Conservation (phyloP, 2,113 vertebrate species). For the Hepsetus odoe region DNA sequence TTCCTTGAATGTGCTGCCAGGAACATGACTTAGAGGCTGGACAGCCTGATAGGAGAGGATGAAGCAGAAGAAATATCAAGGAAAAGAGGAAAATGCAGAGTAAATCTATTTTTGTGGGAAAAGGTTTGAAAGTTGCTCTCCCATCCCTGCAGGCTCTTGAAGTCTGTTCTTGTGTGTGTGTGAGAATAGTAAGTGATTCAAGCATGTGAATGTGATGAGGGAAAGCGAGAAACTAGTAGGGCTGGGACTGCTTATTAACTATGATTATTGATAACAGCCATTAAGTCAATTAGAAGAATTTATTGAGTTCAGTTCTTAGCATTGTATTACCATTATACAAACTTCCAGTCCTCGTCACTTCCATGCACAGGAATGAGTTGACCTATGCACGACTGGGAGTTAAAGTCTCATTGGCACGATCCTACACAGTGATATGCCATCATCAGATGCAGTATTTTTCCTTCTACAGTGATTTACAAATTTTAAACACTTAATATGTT, state of each 20-base stretch:
- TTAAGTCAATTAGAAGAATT: too few species aligned
- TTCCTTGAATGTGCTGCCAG: slow-evolving; percentile 66
- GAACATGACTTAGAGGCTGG: slow-evolving; percentile 67
- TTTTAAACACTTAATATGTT: too few species aligned
- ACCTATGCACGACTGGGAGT: too few species aligned
- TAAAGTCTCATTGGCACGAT: too few species aligned
- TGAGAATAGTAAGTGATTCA: not conserved
- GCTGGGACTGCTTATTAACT: not conserved
- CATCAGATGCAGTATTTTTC: too few species aligned
- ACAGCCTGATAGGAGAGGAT: slow-evolving; percentile 48
- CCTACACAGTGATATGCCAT: too few species aligned
- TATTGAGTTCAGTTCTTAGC: too few species aligned
- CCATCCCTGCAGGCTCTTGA: not conserved
- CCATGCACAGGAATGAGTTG: too few species aligned
- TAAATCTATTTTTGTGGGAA: slow-evolving; percentile 31
- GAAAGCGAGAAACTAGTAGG: not conserved
- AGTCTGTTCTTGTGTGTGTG: not conserved
- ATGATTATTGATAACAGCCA: too few species aligned
- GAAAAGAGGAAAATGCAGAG: slow-evolving; percentile 52
- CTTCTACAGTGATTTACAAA: too few species aligned
- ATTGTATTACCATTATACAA: too few species aligned
- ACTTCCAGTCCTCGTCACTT: too few species aligned
- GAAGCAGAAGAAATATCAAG: slow-evolving; percentile 44
- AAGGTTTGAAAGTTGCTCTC: slow-evolving; percentile 18
- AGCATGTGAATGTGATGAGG: not conserved